A percentile compares a stretch with the other conserved stretches of the same genome.
phyloP scores from a whole-genome alignment of 2,888 invertebrate genomes.

The Hololepta plana region DNA sequence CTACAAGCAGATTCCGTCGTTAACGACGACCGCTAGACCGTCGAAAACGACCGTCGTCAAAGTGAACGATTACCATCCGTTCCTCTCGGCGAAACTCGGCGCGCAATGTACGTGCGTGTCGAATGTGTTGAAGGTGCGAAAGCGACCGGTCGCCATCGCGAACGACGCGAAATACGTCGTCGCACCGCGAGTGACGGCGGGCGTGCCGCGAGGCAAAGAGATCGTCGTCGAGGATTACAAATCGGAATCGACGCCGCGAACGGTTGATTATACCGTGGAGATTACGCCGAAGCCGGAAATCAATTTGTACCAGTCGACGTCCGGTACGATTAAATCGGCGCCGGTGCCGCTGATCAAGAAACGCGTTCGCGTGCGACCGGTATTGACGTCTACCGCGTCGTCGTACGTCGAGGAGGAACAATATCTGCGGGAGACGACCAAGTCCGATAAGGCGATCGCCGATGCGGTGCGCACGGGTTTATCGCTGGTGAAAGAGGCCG shows the following conservation, averaged over 20 bases:
- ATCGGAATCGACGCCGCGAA: slow-evolving; percentile 17
- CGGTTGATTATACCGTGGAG: slow-evolving; percentile 14
- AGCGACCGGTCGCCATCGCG: slow-evolving; percentile 16
- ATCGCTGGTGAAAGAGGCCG: slow-evolving; percentile 19
- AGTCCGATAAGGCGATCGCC: slow-evolving; percentile 14
- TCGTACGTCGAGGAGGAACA: slow-evolving; percentile 7
- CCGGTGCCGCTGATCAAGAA: slow-evolving; percentile 11
- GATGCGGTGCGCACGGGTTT: slow-evolving; percentile 17
- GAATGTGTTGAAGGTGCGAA: slow-evolving; percentile 33
- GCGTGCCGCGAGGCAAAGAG: slow-evolving; percentile 9
- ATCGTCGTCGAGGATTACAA: slow-evolving; percentile 6
- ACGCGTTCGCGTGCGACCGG: slow-evolving; percentile 11
- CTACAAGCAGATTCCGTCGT: too few species aligned
- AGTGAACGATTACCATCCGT: slow-evolving; percentile 52
- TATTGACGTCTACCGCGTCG: slow-evolving; percentile 6
- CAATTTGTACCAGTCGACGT: slow-evolving; percentile 1
- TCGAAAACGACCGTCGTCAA: too few species aligned
- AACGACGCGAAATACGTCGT: slow-evolving; percentile 9
- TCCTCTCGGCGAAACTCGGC: slow-evolving; percentile 49
- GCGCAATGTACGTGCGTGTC: slow-evolving; percentile 56
- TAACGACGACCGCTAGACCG: too few species aligned
- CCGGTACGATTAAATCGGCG: slow-evolving; percentile 7
- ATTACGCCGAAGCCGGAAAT: slow-evolving; percentile 16
- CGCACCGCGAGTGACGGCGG: slow-evolving; percentile 19
- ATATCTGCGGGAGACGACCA: slow-evolving; percentile 11